Base-by-base conservation (phyloP, 2,888 invertebrate genomes). In the Thumatha senex region DNA sequence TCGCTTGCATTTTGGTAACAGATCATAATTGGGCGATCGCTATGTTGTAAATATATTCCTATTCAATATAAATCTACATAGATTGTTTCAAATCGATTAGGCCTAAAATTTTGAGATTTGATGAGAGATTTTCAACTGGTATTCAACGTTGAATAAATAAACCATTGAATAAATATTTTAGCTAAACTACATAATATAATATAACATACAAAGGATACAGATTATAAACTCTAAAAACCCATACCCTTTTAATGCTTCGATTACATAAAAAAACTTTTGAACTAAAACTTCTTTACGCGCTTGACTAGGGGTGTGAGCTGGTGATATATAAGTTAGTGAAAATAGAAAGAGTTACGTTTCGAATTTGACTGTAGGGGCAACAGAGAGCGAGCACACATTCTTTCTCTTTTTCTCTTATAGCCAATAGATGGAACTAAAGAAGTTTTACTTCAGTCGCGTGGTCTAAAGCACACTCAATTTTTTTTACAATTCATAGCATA, bases 1-100 rank as follows among this genome's bases (percentile, higher is more conserved):
- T 54, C 46, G 58, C 68, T 54, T 50, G 54, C 43, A 56, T 51
- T 64, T 48, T 55, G 48, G 54, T 58, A 67, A 64, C 60, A 67
- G 69, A 67, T 64, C 46, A 53, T 46, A 53, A 46, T 48, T 54
- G 65, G 52, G 57, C 65, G 62, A 60, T 55, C 68, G 46, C 11
- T 47, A 50, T 12, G 18, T 11, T 14, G 29, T 45, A 30, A 10
- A 42, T 35, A 30, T 14, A 39, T n/a, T 40, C 1, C 24, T 41
- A 41, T 36, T 12, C 15, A 41, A 49, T 38, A 60, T 36, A 5
- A 14, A 29, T 13, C 48, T 40, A 48, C 30, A 36, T 31, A 24
- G 40, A 46, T 42, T 52, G 13, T 47, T 33, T 46, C 39, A 46
- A 49, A 55, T 36, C 13, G 18, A 42, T 65, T 67, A 67, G 67